Conservation (phyloP, 2,888 invertebrate species). For the Tenodera sinensis region DNA sequence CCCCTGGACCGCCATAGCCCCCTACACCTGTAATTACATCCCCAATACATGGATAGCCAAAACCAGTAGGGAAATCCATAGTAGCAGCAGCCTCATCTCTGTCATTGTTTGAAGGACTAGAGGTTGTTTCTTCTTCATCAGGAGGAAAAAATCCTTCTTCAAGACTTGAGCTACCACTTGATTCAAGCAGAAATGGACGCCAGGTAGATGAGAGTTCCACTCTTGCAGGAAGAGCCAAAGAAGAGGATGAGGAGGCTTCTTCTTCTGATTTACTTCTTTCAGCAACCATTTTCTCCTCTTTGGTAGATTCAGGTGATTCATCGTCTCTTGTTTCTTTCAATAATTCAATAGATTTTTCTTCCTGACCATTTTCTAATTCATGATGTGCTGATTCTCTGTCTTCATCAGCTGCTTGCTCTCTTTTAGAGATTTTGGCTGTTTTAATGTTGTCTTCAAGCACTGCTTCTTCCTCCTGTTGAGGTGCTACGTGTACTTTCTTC, state of each 20-base stretch:
- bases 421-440: not conserved
- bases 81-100: conserved; percentile 59
- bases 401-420: not conserved
- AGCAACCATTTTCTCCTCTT: conserved; percentile 5
- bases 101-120: conserved; percentile 47
- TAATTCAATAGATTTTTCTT: not conserved
- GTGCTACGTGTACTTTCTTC: not conserved
- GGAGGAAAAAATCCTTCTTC: conserved; percentile 80
- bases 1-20: conserved; percentile 56
- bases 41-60: conserved; percentile 65
- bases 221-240: conserved; percentile 42
- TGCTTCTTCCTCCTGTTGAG: not conserved
- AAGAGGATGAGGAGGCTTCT: conserved; percentile 36
- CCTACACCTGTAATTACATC: conserved; percentile 39
- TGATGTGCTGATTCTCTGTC: not conserved
- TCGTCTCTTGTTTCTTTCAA: conserved; percentile 3
- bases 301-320: conserved; percentile 19
- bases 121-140: conserved; percentile 59
- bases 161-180: conserved; percentile 80
- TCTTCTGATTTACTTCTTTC: conserved; percentile 30
- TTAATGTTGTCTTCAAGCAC: not conserved
- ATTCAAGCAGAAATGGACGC: conserved; percentile 79
- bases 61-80: conserved; percentile 70
- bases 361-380: not conserved
- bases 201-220: conserved; percentile 75